phyloP scores from a whole-genome alignment of 1,140 invertebrate species.

The Zeugodacus cucurbitae region DNA sequence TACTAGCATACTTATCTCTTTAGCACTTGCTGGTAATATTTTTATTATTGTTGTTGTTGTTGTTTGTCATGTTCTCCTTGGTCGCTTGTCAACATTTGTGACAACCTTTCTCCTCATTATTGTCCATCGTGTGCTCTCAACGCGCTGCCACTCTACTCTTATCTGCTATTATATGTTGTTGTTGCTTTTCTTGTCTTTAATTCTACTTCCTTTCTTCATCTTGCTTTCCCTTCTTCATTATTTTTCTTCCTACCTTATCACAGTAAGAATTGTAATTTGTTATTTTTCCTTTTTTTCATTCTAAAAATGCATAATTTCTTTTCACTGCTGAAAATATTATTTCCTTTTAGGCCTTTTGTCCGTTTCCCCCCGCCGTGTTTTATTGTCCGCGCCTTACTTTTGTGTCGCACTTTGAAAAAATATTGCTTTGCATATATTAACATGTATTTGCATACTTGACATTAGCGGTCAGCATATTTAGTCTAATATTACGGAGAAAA shows the following conservation, averaged over 20 bases:
- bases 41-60: not conserved
- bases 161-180: not conserved
- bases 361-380: too few relatives aligned
- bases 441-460: not conserved
- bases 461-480: not conserved
- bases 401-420: not conserved
- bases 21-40: not conserved
- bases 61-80: not conserved
- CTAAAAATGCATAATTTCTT: not conserved
- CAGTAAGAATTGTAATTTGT: not conserved
- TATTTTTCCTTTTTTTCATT: not conserved
- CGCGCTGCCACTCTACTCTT: not conserved
- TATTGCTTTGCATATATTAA: not conserved
- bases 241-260: not conserved
- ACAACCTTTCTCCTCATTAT: not conserved
- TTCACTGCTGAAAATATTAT: not conserved
- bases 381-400: not conserved
- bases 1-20: not conserved
- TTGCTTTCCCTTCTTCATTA: not conserved
- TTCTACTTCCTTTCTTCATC: not conserved
- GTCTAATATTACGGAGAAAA: too few relatives aligned
- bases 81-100: not conserved
- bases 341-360: not conserved
- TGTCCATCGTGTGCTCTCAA: not conserved
- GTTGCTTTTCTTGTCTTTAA: not conserved